Percentiles rank a stretch among this genome's conserved stretches.
Evolutionary conservation across 92 coral and sea anemone genomes (phyloP).

Genomic region (Umimayanthus chanpuru): DNA sequence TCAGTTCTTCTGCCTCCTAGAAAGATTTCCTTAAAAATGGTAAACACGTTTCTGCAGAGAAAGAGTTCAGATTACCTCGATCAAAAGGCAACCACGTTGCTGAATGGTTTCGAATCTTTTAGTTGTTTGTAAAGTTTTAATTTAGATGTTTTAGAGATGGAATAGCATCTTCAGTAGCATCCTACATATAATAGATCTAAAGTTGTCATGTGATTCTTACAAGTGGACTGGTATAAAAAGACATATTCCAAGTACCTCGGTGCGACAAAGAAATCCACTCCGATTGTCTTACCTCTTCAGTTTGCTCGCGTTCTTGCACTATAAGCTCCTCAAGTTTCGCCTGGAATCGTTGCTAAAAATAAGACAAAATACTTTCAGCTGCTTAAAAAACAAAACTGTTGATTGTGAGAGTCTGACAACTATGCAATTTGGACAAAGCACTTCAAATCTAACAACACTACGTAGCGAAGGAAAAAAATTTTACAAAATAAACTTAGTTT

Average conservation of each 20-base stretch:
- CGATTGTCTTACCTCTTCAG: slow-evolving; percentile 57
- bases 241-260: background rate
- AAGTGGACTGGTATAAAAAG: background rate
- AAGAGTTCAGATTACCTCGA: too few relatives aligned
- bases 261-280: background rate
- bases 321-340: slow-evolving; percentile 82
- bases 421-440: background rate
- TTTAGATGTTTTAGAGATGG: too few relatives aligned
- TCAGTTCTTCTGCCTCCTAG: too few relatives aligned
- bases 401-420: background rate
- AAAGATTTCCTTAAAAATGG: too few relatives aligned
- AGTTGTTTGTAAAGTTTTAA: too few relatives aligned
- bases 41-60: too few relatives aligned
- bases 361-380: background rate
- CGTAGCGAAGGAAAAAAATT: background rate
- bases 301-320: slow-evolving; percentile 76
- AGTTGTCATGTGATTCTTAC: background rate
- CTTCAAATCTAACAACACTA: background rate
- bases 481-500: too few relatives aligned
- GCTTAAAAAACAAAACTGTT: background rate
- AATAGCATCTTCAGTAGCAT: too few relatives aligned
- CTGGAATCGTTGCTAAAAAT: slow-evolving; percentile 85
- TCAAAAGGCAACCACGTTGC: too few relatives aligned
- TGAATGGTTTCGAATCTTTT: too few relatives aligned
- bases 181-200: too few relatives aligned